phyloP scores from a whole-genome alignment of 2,797 vertebrate genomes.

The Malurus splendens region DNA sequence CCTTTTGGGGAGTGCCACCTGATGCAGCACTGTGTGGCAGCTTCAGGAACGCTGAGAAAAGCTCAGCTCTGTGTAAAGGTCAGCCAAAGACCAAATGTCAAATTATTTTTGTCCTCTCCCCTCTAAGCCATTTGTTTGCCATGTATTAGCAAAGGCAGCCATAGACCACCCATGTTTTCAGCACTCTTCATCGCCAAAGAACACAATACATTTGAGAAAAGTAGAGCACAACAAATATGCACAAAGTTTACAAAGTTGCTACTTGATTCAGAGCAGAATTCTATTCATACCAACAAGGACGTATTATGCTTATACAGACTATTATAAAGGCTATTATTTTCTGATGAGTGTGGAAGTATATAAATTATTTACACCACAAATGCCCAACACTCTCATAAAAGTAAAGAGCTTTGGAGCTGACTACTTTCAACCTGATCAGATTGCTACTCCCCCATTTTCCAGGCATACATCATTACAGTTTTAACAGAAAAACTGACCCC shows the following conservation, averaged over 20 bases:
- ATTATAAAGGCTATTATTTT: neutral
- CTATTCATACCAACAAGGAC: neutral
- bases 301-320: neutral
- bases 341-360: neutral
- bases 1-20: neutral
- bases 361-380: neutral
- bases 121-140: neutral
- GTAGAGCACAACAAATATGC: neutral
- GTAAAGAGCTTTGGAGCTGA: neutral
- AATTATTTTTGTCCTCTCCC: neutral
- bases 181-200: neutral
- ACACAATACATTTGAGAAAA: neutral
- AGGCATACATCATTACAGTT: neutral
- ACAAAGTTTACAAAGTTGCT: neutral
- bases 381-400: neutral
- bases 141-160: neutral
- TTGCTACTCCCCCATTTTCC: neutral
- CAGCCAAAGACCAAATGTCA: fast-evolving
- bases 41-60: neutral
- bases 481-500: neutral
- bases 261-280: neutral
- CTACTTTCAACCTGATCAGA: neutral
- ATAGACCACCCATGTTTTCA: neutral
- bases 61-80: neutral
- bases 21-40: neutral